Percentiles rank a stretch among this genome's conserved stretches.
phyloP scores from a whole-genome alignment of 2,888 invertebrate species.

The Tetheella fluctuosa region DNA sequence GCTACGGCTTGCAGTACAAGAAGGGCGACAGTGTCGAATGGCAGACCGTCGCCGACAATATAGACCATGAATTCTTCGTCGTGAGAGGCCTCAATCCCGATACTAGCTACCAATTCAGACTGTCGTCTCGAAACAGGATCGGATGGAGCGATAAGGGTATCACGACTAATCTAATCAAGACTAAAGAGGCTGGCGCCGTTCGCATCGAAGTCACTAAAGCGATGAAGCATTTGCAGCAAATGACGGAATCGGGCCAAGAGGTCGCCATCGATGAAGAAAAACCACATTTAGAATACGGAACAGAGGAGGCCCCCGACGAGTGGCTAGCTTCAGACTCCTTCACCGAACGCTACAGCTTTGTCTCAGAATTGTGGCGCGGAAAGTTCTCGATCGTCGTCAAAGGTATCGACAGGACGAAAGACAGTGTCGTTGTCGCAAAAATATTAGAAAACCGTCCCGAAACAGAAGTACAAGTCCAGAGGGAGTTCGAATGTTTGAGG shows the following conservation, averaged over 20 bases:
- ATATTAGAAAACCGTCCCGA: constrained; percentile 88
- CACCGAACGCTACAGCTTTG: constrained; percentile 91
- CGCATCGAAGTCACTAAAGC: constrained; percentile 92
- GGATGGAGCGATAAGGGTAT: constrained; percentile 97
- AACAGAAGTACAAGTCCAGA: constrained; percentile 86
- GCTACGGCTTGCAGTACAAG: constrained; percentile 95
- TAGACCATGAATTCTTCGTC: constrained; percentile 96
- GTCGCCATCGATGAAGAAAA: constrained; percentile 86
- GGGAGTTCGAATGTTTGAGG: constrained; percentile 93
- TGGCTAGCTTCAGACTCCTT: constrained; percentile 88
- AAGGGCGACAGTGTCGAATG: constrained; percentile 91
- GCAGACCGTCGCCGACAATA: constrained; percentile 93
- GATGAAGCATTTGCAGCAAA: constrained; percentile 92
- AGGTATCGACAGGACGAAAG: constrained; percentile 88
- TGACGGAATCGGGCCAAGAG: constrained; percentile 92
- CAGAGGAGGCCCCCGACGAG: constrained; percentile 89
- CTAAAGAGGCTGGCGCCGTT: constrained; percentile 86
- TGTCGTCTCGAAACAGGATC: constrained; percentile 94
- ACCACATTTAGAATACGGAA: constrained; percentile 88
- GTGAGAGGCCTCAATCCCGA: constrained; percentile 90
- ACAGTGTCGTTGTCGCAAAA: constrained; percentile 93
- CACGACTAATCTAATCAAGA: constrained; percentile 89
- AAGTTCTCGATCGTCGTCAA: constrained; percentile 94
- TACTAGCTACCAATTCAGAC: constrained; percentile 94
- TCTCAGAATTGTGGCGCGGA: constrained; percentile 93